Evolutionary conservation across 2,797 vertebrate species (phyloP).

Genomic region (Nyctalus aviator): DNA sequence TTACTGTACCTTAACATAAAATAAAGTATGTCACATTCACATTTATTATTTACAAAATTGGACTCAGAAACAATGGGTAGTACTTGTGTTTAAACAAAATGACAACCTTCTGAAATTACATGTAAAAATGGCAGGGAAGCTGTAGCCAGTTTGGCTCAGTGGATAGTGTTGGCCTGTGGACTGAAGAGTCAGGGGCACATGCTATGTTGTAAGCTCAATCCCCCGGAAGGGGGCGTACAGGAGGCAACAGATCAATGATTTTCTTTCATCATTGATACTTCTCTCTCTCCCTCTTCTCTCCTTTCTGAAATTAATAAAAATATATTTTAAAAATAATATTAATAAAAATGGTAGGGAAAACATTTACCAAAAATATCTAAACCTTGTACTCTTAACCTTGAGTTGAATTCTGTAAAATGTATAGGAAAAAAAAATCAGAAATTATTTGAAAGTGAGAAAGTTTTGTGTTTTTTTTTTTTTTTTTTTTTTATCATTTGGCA

Average conservation of each 20-base stretch:
- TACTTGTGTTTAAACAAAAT: neutral
- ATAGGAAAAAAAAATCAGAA: neutral
- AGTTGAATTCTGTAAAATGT: conserved; percentile 23
- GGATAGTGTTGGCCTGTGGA: no score
- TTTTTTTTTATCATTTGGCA: conserved; percentile 17
- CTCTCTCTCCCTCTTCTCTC: no score
- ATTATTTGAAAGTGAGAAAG: conserved; percentile 25
- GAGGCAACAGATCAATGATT: no score
- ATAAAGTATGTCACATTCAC: neutral
- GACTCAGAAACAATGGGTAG: conserved; percentile 39
- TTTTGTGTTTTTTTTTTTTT: no score
- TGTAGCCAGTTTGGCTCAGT: no score
- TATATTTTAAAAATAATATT: no score
- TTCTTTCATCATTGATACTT: no score
- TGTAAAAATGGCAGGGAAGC: neutral
- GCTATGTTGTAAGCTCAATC: no score
- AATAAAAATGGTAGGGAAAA: neutral
- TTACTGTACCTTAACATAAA: neutral
- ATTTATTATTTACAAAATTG: conserved; percentile 21
- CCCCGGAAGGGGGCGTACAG: no score
- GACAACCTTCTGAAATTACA: neutral
- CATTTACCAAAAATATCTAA: conserved; percentile 34
- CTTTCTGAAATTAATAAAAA: no score
- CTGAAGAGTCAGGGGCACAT: no score
- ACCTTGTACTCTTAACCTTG: neutral